A percentile compares a stretch with the other conserved stretches of the same genome.
These are phyloP conservation scores for Lasiurus borealis DNA, from an alignment of 2,113 vertebrate genomes.

Conservation along the genomic window DNA sequence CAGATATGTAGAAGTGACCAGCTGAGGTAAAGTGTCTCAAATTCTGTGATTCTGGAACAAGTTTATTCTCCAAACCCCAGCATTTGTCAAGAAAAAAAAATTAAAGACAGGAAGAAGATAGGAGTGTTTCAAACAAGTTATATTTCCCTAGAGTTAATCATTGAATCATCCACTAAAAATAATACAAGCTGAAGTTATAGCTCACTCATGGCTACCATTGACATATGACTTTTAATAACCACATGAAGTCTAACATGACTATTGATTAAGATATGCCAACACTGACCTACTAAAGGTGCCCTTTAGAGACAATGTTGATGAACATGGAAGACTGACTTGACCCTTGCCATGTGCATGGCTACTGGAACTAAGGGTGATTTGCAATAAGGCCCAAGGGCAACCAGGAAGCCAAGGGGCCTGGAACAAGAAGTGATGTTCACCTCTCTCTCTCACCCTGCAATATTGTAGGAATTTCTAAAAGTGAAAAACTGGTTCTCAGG, in stretches of 20 bases:
- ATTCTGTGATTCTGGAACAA: neutral
- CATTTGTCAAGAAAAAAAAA: neutral
- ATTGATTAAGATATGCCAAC: neutral
- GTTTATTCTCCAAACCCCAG: neutral
- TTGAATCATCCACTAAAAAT: conserved; percentile 17
- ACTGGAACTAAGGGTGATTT: neutral
- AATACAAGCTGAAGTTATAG: neutral
- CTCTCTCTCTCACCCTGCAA: neutral
- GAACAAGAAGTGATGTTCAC: neutral
- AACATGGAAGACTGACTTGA: neutral
- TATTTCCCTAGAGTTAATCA: neutral
- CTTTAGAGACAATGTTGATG: conserved; percentile 47
- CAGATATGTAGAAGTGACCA: neutral
- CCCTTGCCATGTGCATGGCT: neutral
- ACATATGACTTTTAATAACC: neutral
- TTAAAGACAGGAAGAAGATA: neutral
- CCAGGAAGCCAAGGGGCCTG: neutral
- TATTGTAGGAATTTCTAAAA: neutral
- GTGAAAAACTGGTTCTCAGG: neutral
- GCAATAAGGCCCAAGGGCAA: neutral
- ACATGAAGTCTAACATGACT: neutral
- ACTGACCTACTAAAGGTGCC: neutral
- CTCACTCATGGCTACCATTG: neutral
- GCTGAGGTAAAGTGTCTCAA: neutral
- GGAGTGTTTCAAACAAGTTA: neutral